Base-by-base conservation (phyloP, 2,888 invertebrate genomes). In the Anoplius nigerrimus region DNA sequence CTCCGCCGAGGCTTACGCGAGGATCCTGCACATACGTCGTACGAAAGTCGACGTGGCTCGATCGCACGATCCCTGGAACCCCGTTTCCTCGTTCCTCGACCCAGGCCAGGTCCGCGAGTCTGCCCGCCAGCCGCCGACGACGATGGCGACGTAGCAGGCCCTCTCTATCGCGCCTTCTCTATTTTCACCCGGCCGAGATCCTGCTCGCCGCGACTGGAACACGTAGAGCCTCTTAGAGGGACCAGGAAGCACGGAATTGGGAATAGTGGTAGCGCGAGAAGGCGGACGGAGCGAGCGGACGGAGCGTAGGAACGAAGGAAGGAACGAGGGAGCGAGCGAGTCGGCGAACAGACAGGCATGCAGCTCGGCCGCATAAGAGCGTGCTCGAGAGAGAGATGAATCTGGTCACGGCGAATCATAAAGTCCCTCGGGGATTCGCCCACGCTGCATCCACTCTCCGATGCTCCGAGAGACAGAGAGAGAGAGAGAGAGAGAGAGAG, bases 401-500 rank as follows among this genome's bases (percentile, higher is more conserved):
- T 86, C 86, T 84, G 85, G 84, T 85, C 85, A 83, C 84, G 84
- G 81, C 80, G 82, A 83, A 86, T 86, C 85, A 83, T 85, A 86
- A 83, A 84, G 75, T 82, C 80, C 76, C 80, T 78, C 71, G 76
- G 75, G 78, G 77, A 79, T 80, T 79, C 82, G 80, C 76, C 81
- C 74, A 78, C 81, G 74, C 75, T 61, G 72, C 76, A 67, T 75
- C 74, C 72, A 66, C 68, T 75, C 72, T 77, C 67, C 59, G 61
- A n/a, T n/a, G n/a, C 55, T 57, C 54, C 65, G 65, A 43, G 46
- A 45, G 55, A 63, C 24, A 52, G 45, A 22, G 20, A 54, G 56
- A 61, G 61, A 53, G 52, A 46, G 54, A 45, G 45, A 66, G 48
- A 34, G 51, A 55, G 56, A 48, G 42, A 22, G 18, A 13, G 58